Evolutionary conservation across 2,888 invertebrate genomes (phyloP), one percentile per base, ranked within the genome.

Genomic region (Ichneumoninae sp.): DNA sequence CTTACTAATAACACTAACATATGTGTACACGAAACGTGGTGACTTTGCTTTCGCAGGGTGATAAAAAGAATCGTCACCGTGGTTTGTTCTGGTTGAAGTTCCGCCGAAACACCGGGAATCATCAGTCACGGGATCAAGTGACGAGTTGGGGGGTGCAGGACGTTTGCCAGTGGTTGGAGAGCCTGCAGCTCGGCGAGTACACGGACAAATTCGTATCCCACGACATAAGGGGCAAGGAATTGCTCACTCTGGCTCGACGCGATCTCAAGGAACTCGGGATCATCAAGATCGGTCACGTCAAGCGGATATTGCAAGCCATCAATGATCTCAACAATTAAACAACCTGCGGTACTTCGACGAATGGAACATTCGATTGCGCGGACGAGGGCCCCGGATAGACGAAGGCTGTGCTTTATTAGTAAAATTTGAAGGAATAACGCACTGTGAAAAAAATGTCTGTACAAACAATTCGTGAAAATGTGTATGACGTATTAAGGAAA

Each of bases 281-380:
- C 76, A 97, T 97, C 10, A 99, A 99, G 94, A 98, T 99, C 73
- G 99, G 99, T 0, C 99, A 99, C 93, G 97, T 99, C 44, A 99
- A 99, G 94, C 96, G 99, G 91, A 97, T 99, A 88, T 96, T 98
- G 87, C 98, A 98, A 93, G 98, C 98, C 30, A 98, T 98, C 86
- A 97, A 98, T 94, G 98, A 98, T 93, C 94, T 97, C 87, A 94
- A 94, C 83, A 92, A 90, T 88, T 92, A 86, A 89, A 47, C 22
- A 68, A 13, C 47, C 6, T 71, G 16, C 13, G 33, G 33, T 40
- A 26, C 60, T 40, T 75, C 80, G 79, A 83, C 44, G 50, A 74
- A 82, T 78, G 54, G 50, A 19, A 68, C 30, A 66, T 54, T 57
- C 26, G 30, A 26, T 71, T 44, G 50, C 57, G 66, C 74, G 68